Conservation (phyloP, 2,113 vertebrate genomes). For the Pseudois nayaur region DNA sequence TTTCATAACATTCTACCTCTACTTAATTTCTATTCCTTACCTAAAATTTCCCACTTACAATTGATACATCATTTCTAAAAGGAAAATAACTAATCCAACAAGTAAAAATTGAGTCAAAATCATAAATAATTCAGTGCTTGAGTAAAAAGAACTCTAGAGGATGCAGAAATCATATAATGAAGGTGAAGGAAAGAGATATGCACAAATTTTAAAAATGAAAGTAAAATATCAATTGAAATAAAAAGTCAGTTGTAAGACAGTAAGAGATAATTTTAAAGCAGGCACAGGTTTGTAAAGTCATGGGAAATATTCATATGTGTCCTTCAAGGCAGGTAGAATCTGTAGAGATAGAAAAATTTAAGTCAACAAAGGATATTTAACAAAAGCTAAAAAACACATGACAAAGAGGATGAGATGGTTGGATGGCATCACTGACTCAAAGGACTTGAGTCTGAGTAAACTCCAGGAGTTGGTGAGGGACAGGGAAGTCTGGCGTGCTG, state of each 20-base stretch:
- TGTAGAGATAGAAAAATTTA: neutral
- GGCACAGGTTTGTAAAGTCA: neutral
- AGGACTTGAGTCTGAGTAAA: neutral
- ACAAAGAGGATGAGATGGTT: neutral
- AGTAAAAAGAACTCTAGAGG: neutral
- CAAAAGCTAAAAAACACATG: neutral
- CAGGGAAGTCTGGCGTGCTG: neutral
- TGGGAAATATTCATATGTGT: neutral
- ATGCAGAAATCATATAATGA: neutral
- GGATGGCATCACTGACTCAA: neutral
- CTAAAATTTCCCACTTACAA: neutral
- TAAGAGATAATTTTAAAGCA: neutral
- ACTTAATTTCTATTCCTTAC: neutral
- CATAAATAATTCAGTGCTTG: neutral
- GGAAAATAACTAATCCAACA: neutral
- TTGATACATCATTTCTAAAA: neutral
- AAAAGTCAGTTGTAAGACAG: neutral
- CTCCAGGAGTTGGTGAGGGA: neutral
- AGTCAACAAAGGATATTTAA: neutral
- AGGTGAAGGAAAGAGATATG: neutral
- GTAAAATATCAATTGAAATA: neutral
- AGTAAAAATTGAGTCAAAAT: neutral
- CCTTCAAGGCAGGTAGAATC: neutral
- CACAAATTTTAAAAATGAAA: neutral
- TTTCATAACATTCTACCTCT: neutral